These are phyloP conservation scores for Galleria mellonella DNA, from an alignment of 1,140 invertebrate genomes.

Conservation along the genomic window DNA sequence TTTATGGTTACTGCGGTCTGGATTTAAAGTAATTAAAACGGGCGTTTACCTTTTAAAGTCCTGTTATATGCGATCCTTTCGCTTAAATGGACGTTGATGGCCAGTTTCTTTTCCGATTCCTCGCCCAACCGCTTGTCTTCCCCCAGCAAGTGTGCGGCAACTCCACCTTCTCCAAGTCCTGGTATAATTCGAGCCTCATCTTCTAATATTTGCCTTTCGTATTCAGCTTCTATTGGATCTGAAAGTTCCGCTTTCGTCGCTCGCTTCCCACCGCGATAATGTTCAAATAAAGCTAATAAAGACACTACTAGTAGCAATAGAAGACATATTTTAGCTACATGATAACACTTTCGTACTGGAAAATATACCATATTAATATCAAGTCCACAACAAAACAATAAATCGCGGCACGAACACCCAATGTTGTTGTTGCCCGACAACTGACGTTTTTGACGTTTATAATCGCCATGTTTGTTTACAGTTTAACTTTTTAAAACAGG, in stretches of 20 bases:
- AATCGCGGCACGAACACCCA: slow-evolving; percentile 12
- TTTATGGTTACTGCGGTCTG: no score
- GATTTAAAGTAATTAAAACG: no score
- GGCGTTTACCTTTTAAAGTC: slow-evolving; percentile 44
- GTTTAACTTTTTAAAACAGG: slow-evolving; percentile 46
- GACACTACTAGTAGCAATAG: slow-evolving; percentile 43
- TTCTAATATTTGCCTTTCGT: slow-evolving; percentile 44
- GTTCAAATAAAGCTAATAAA: slow-evolving; percentile 46
- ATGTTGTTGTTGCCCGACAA: slow-evolving; percentile 4
- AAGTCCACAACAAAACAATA: slow-evolving; percentile 1
- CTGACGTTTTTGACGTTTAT: slow-evolving; percentile 30
- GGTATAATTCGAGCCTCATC: slow-evolving; percentile 54
- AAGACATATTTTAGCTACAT: slow-evolving; percentile 41
- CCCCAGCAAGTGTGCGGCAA: slow-evolving; percentile 36
- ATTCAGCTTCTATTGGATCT: slow-evolving; percentile 30
- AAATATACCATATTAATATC: slow-evolving; percentile 38
- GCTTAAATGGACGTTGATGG: slow-evolving; percentile 61
- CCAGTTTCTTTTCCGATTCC: slow-evolving; percentile 52
- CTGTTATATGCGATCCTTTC: slow-evolving; percentile 59
- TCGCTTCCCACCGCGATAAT: slow-evolving; percentile 52
- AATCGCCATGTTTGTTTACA: slow-evolving; percentile 38
- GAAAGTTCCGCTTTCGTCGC: slow-evolving; percentile 25
- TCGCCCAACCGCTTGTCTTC: slow-evolving; percentile 46
- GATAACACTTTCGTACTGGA: slow-evolving; percentile 54
- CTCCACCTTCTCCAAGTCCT: slow-evolving; percentile 53